phyloP scores from a whole-genome alignment of 1,140 invertebrate genomes.

The Solenopsis fugax region DNA sequence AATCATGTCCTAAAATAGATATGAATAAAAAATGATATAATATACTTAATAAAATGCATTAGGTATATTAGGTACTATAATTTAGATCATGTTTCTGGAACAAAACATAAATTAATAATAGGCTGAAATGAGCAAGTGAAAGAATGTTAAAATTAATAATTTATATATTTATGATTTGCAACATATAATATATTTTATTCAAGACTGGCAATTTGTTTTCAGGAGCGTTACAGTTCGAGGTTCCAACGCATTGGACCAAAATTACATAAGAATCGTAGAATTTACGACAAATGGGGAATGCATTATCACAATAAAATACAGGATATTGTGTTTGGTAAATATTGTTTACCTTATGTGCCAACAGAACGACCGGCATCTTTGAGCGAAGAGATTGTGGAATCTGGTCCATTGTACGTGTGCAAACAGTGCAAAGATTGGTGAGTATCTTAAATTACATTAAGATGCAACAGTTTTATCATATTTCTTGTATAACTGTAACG shows the following conservation, averaged over 20 bases:
- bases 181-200: not conserved
- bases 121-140: too few relatives aligned
- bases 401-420: conserved; percentile 74
- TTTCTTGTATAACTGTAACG: not conserved
- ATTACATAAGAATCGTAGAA: conserved; percentile 74
- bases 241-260: conserved; percentile 64
- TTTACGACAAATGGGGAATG: conserved; percentile 73
- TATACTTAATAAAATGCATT: too few relatives aligned
- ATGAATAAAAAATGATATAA: too few relatives aligned
- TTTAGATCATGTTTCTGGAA: too few relatives aligned
- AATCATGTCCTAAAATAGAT: not conserved
- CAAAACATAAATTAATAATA: too few relatives aligned
- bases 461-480: not conserved
- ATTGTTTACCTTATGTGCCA: conserved; percentile 76
- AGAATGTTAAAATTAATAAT: too few relatives aligned
- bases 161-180: too few relatives aligned
- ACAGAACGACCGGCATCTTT: conserved; percentile 73
- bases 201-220: conserved; percentile 18
- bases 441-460: conserved; percentile 35
- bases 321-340: conserved; percentile 77
- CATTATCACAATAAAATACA: conserved; percentile 77
- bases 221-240: not conserved
- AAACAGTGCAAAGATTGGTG: conserved; percentile 82
- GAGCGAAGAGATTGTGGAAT: conserved; percentile 61
- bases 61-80: too few relatives aligned